Conservation (phyloP, 1,140 invertebrate genomes). For the Brachionus paranguensis region DNA sequence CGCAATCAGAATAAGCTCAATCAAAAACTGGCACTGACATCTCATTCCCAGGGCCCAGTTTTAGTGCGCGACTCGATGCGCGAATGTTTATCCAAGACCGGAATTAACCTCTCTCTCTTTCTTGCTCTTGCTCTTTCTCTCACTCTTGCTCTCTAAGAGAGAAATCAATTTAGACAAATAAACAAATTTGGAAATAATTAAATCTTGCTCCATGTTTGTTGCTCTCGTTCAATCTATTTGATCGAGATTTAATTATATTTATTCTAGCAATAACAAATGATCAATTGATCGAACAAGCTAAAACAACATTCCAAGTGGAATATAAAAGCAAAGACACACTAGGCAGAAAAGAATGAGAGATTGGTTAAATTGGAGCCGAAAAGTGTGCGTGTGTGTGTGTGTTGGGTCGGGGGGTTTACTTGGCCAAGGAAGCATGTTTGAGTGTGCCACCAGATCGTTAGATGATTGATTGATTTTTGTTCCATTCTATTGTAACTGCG, state of each 20-base stretch:
- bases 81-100: conserved; percentile 5
- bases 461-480: conserved; percentile 7
- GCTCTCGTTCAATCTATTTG: not conserved
- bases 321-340: not conserved
- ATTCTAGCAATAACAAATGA: conserved; percentile 23
- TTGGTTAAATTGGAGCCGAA: not conserved
- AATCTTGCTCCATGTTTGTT: not conserved
- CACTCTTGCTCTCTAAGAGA: not conserved
- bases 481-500: not conserved
- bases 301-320: not conserved
- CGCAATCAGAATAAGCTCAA: not conserved
- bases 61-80: not conserved
- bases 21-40: not conserved
- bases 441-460: not conserved
- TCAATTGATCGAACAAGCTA: conserved; percentile 24
- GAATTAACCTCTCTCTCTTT: not conserved
- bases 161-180: conserved; percentile 34
- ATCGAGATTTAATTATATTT: conserved; percentile 36
- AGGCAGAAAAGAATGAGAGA: not conserved
- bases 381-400: not conserved
- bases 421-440: not conserved
- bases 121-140: too few species aligned
- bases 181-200: conserved; percentile 36
- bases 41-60: not conserved
- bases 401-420: too few species aligned